Evolutionary conservation across 2,113 vertebrate species (phyloP).

Genomic region (Prochilodus magdalenae): DNA sequence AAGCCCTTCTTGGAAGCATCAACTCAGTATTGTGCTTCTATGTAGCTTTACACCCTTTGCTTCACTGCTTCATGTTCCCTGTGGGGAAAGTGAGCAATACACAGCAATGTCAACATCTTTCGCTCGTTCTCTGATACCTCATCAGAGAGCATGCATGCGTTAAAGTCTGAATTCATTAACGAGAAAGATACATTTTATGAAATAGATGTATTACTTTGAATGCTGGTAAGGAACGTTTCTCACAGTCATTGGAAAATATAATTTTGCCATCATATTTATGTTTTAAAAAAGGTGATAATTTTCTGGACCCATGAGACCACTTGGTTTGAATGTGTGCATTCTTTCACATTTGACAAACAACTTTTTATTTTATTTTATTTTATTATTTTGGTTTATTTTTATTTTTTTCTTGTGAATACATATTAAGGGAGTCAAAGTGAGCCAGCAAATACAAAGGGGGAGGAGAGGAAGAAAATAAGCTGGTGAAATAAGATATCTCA

Average conservation of each 20-base stretch:
- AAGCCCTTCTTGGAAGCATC: conserved; percentile 7
- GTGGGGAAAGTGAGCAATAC: background rate
- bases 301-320: background rate
- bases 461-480: background rate
- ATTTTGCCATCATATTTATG: background rate
- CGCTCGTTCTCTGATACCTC: background rate
- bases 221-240: background rate
- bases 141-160: background rate
- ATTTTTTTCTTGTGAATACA: conserved; percentile 23
- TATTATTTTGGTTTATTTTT: background rate
- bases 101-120: background rate
- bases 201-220: background rate
- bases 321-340: background rate
- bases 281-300: background rate
- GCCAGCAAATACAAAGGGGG: background rate
- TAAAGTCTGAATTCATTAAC: background rate
- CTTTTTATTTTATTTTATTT: background rate
- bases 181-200: too few species aligned
- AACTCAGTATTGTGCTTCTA: conserved; percentile 1
- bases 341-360: background rate
- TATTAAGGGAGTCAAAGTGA: conserved; percentile 24
- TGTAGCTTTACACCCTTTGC: background rate
- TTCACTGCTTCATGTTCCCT: background rate
- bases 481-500: conserved; percentile 22
- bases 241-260: too few species aligned